Conservation (phyloP, 2,888 invertebrate species). For the Leptura quadrifasciata region DNA sequence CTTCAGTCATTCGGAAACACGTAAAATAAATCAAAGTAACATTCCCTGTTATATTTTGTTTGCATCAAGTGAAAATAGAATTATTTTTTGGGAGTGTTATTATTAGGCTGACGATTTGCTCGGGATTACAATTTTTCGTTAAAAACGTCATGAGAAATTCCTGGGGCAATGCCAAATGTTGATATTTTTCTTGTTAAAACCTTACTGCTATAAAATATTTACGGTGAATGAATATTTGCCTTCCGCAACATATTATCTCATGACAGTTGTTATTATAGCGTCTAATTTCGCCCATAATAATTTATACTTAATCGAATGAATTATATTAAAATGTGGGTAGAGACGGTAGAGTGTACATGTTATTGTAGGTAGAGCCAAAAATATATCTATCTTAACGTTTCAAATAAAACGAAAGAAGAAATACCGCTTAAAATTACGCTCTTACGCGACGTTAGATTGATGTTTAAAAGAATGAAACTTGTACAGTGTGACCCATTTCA, state of each 20-base stretch:
- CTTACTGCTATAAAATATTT: conserved; percentile 24
- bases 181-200: conserved; percentile 20
- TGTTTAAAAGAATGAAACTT: too few relatives aligned
- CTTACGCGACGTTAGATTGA: too few relatives aligned
- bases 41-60: conserved; percentile 5
- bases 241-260: conserved; percentile 39
- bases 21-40: background rate
- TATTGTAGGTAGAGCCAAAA: conserved; percentile 2
- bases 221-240: conserved; percentile 37
- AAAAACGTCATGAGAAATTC: conserved; percentile 40
- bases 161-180: conserved; percentile 31
- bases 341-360: background rate
- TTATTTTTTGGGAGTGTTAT: conserved; percentile 21
- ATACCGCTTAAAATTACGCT: too few relatives aligned
- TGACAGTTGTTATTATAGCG: background rate
- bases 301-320: background rate
- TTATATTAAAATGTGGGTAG: background rate
- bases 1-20: background rate
- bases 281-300: conserved; percentile 18
- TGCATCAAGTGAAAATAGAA: conserved; percentile 27
- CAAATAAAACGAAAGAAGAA: too few relatives aligned
- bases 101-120: conserved; percentile 36
- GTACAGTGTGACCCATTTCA: too few relatives aligned
- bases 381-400: background rate
- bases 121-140: conserved; percentile 27